phyloP scores from a whole-genome alignment of 2,113 vertebrate species.

The Saccopteryx bilineata region DNA sequence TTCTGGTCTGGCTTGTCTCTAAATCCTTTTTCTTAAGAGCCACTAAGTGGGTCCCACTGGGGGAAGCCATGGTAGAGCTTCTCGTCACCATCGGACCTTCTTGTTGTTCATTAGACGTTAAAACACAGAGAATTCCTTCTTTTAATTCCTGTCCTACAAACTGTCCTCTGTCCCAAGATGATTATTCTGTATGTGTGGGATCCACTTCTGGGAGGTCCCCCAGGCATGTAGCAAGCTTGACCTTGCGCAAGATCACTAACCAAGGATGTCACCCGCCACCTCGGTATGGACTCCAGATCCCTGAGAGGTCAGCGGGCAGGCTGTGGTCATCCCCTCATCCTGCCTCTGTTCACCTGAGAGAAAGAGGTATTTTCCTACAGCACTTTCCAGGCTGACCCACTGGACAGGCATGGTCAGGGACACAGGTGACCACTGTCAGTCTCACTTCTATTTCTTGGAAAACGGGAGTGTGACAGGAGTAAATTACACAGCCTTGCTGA shows the following conservation, averaged over 20 bases:
- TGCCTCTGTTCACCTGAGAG: not conserved
- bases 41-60: not conserved
- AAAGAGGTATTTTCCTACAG: not conserved
- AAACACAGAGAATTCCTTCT: not conserved
- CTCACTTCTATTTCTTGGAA: not conserved
- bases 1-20: not conserved
- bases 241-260: not conserved
- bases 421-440: too few species aligned
- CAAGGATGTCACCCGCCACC: not conserved
- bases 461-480: too few species aligned
- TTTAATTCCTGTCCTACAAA: not conserved
- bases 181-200: not conserved
- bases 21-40: not conserved
- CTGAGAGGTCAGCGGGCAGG: not conserved
- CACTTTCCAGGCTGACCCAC: not conserved
- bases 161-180: not conserved
- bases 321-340: accelerated
- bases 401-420: not conserved
- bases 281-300: not conserved
- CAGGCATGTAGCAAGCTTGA: not conserved
- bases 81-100: not conserved
- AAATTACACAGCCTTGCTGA: not conserved
- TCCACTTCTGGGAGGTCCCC: not conserved
- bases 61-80: not conserved
- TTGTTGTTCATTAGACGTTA: not conserved